Conservation (phyloP, 2,113 vertebrate genomes). For the Mirounga angustirostris region DNA sequence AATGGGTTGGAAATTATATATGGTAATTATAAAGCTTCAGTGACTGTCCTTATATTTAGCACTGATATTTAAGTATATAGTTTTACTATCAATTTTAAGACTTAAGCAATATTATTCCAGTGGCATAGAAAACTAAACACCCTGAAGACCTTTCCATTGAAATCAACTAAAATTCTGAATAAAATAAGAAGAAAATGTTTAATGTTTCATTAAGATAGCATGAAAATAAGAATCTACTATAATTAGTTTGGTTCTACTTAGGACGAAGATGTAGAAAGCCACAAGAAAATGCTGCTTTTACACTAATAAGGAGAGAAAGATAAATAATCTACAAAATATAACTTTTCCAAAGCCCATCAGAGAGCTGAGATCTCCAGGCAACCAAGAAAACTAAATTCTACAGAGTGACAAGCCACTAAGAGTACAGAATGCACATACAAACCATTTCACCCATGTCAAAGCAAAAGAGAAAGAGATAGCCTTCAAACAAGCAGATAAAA, state of each 20-base stretch:
- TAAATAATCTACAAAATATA: slow-evolving; percentile 7
- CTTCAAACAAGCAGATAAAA: not conserved
- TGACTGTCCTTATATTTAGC: not conserved
- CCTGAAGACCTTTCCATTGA: not conserved
- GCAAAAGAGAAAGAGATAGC: not conserved
- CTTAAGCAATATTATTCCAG: not conserved
- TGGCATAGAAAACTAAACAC: not conserved
- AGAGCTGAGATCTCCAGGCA: not conserved
- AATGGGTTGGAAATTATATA: not conserved
- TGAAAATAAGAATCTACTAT: not conserved
- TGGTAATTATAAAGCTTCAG: not conserved
- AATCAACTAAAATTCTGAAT: slow-evolving; percentile 20
- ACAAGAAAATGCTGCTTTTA: not conserved
- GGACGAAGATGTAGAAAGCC: not conserved
- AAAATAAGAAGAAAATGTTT: slow-evolving; percentile 1
- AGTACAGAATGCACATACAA: not conserved
- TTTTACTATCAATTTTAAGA: not conserved
- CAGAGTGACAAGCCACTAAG: not conserved
- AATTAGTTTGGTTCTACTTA: not conserved
- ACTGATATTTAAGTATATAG: not conserved
- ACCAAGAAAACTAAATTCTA: not conserved
- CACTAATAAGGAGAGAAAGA: not conserved
- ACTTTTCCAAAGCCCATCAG: not conserved
- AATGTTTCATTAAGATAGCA: not conserved
- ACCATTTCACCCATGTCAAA: not conserved